Conservation (phyloP, 1,140 invertebrate species). For the Neomicropteryx cornuta region DNA sequence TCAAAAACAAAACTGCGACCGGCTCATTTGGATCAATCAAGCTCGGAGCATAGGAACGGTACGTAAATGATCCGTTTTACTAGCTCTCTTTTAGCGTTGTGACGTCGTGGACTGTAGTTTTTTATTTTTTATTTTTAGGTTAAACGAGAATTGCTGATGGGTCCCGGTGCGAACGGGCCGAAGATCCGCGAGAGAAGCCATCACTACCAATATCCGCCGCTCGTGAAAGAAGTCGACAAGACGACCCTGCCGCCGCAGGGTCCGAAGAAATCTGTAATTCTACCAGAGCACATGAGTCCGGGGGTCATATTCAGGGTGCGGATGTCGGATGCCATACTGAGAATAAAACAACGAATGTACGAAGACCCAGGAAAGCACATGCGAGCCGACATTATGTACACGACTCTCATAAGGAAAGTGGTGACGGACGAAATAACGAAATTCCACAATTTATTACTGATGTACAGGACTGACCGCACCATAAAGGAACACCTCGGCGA, state of each 20-base stretch:
- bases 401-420: slow-evolving; percentile 31
- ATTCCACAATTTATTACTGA: slow-evolving; percentile 29
- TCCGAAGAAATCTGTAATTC: slow-evolving; percentile 25
- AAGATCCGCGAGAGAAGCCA: slow-evolving; percentile 26
- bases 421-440: slow-evolving; percentile 35
- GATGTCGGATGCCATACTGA: slow-evolving; percentile 31
- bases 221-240: slow-evolving; percentile 28
- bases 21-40: too few species aligned
- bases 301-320: slow-evolving; percentile 31
- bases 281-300: slow-evolving; percentile 32
- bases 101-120: too few species aligned
- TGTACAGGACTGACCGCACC: slow-evolving; percentile 32
- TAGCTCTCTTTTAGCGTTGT: too few species aligned
- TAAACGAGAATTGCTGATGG: too few species aligned
- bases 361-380: slow-evolving; percentile 33
- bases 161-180: slow-evolving; percentile 50
- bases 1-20: too few species aligned
- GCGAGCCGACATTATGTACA: slow-evolving; percentile 33
- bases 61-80: too few species aligned
- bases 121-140: too few species aligned
- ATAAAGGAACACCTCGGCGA: slow-evolving; percentile 34
- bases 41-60: too few species aligned
- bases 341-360: slow-evolving; percentile 34
- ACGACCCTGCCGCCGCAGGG: too few species aligned
- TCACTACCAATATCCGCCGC: slow-evolving; percentile 32